phyloP scores from a whole-genome alignment of 1,140 invertebrate genomes.

The Drosophila pseudoobscura region DNA sequence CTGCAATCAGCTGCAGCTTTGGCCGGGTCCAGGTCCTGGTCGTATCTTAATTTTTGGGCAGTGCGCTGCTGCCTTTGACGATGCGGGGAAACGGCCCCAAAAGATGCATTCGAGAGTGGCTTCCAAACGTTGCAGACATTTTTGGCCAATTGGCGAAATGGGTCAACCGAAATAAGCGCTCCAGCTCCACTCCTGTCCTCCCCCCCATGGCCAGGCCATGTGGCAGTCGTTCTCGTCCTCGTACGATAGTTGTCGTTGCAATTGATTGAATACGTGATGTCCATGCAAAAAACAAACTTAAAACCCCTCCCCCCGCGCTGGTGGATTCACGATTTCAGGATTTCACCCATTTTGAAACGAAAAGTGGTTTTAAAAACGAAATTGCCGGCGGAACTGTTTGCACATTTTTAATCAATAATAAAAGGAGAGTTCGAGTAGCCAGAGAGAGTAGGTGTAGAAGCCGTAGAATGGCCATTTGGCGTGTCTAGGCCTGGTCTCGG shows the following conservation, averaged over 20 bases:
- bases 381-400: conserved; percentile 77
- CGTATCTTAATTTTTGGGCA: conserved; percentile 71
- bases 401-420: conserved; percentile 81
- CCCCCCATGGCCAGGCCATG: background rate
- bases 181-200: background rate
- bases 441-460: background rate
- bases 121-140: conserved; percentile 61
- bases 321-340: background rate
- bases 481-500: conserved; percentile 30
- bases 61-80: background rate
- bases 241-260: conserved; percentile 64
- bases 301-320: conserved; percentile 53
- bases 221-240: conserved; percentile 12
- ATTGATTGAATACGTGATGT: conserved; percentile 81
- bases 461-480: conserved; percentile 55
- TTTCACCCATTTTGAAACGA: conserved; percentile 55
- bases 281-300: conserved; percentile 81
- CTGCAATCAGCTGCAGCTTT: conserved; percentile 75
- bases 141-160: conserved; percentile 73
- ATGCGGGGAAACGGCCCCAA: conserved; percentile 34
- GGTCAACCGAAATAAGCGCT: conserved; percentile 74
- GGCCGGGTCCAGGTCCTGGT: conserved; percentile 21
- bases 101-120: conserved; percentile 45
- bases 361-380: conserved; percentile 79
- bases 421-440: conserved; percentile 12